phyloP scores from a whole-genome alignment of 2,113 vertebrate genomes.

The Guaruba guarouba region DNA sequence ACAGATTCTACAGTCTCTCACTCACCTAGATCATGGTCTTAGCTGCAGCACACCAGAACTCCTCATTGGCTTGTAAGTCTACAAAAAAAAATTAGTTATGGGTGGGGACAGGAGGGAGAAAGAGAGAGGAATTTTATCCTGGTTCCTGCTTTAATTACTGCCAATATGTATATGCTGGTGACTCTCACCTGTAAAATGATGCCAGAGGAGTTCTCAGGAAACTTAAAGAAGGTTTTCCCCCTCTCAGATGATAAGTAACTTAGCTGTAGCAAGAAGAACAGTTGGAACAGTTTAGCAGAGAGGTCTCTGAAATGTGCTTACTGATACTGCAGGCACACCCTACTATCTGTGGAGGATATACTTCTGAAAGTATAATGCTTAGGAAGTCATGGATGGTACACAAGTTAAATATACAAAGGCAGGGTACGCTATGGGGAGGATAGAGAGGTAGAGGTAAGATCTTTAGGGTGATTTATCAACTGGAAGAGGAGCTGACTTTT shows the following conservation, averaged over 20 bases:
- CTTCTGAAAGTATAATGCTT: neutral
- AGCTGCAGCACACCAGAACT: neutral
- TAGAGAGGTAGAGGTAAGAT: neutral
- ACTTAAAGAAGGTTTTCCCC: neutral
- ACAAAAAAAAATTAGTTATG: neutral
- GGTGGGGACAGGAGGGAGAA: neutral
- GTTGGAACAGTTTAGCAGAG: neutral
- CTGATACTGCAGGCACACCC: neutral
- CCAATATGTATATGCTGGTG: neutral
- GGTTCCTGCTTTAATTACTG: neutral
- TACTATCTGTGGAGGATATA: neutral
- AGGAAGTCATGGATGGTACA: rapidly evolving
- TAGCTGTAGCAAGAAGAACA: neutral
- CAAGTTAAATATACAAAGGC: neutral
- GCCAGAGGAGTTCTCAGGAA: neutral
- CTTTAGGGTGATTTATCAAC: neutral
- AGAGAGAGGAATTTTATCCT: neutral
- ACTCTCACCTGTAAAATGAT: neutral
- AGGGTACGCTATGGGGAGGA: neutral
- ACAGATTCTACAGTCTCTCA: neutral
- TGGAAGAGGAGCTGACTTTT: neutral
- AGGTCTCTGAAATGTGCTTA: neutral
- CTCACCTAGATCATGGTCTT: neutral
- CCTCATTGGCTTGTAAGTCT: neutral
- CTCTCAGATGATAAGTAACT: neutral